Percentiles rank a stretch among this genome's conserved stretches.
Evolutionary conservation across 2,888 invertebrate genomes (phyloP).

Genomic region (Coleophora deauratella): DNA sequence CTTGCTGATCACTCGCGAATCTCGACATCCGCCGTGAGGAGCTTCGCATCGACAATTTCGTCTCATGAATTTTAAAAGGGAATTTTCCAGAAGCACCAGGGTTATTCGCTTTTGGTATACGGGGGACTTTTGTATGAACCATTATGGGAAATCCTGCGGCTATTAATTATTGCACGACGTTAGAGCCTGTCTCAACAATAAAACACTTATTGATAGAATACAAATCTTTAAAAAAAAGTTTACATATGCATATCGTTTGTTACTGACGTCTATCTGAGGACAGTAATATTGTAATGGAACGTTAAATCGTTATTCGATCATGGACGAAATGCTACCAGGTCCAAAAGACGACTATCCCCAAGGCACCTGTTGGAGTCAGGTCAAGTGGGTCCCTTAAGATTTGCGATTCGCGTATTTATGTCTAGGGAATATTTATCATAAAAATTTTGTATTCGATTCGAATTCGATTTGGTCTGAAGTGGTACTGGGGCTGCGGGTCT

Average conservation of each 20-base stretch:
- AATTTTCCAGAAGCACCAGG: constrained; percentile 13
- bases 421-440: constrained; percentile 3
- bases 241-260: too few species aligned
- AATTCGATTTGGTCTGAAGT: constrained; percentile 3
- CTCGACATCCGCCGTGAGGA: constrained; percentile 15
- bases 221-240: too few species aligned
- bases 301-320: too few species aligned
- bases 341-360: neutral
- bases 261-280: too few species aligned
- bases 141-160: too few species aligned
- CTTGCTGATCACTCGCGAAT: constrained; percentile 15
- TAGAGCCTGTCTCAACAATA: too few species aligned
- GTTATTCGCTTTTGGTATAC: too few species aligned
- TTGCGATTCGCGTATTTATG: constrained; percentile 19
- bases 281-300: too few species aligned
- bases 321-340: too few species aligned
- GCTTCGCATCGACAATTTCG: constrained; percentile 24
- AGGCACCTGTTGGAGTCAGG: constrained; percentile 23
- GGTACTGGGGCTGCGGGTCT: neutral
- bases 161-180: too few species aligned
- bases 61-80: constrained; percentile 36
- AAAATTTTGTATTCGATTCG: constrained; percentile 1
- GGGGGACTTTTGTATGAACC: too few species aligned
- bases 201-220: too few species aligned
- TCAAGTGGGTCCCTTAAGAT: constrained; percentile 14